These are phyloP conservation scores for Yasuhikotakia modesta DNA, from an alignment of 2,797 vertebrate genomes.

Conservation along the genomic window DNA sequence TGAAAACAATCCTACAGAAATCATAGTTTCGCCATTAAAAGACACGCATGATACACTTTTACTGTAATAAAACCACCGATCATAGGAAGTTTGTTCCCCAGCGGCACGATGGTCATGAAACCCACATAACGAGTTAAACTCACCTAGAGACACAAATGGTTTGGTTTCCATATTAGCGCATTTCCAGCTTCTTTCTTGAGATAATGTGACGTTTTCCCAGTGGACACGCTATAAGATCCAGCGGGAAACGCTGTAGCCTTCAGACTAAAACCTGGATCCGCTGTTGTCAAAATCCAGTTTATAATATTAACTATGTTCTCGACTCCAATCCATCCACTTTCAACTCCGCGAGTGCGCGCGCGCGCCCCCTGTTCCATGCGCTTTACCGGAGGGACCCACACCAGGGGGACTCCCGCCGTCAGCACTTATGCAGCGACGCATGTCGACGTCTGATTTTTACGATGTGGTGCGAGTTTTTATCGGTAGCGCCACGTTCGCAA, in stretches of 20 bases:
- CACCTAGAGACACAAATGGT: slow-evolving; percentile 84
- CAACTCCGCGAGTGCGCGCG: slow-evolving; percentile 44
- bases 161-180: slow-evolving; percentile 86
- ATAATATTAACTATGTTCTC: slow-evolving; percentile 24
- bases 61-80: too few species aligned
- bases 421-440: slow-evolving; percentile 50
- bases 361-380: slow-evolving; percentile 42
- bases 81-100: too few species aligned
- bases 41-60: too few species aligned
- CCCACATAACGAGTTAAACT: slow-evolving; percentile 65
- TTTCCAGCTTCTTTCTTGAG: slow-evolving; percentile 65
- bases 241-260: slow-evolving; percentile 20
- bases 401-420: slow-evolving; percentile 54
- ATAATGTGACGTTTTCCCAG: slow-evolving; percentile 38
- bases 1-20: too few species aligned
- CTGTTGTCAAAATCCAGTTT: slow-evolving; percentile 57
- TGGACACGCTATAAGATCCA: slow-evolving; percentile 48
- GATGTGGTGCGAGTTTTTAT: too few species aligned
- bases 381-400: slow-evolving; percentile 50
- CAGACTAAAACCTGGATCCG: slow-evolving; percentile 30
- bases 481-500: too few species aligned
- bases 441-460: too few species aligned
- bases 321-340: slow-evolving; percentile 40
- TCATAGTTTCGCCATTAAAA: too few species aligned
- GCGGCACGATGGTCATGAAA: slow-evolving; percentile 19